Evolutionary conservation across 2,888 invertebrate genomes (phyloP).

Genomic region (Amblyjoppa proteus): DNA sequence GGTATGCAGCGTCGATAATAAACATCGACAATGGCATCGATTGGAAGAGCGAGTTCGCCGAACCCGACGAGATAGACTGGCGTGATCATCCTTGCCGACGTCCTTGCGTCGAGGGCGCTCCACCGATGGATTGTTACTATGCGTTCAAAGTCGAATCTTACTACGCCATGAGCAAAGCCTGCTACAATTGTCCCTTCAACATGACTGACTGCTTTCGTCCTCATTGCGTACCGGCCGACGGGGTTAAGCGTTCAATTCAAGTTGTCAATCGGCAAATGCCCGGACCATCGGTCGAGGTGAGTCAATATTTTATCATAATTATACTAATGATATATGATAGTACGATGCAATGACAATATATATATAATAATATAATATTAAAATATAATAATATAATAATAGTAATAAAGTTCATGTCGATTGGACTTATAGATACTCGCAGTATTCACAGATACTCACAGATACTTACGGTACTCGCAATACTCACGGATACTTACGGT

Average conservation of each 20-base stretch:
- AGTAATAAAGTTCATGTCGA: neutral
- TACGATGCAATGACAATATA: too few relatives aligned
- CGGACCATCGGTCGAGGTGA: conserved; percentile 93
- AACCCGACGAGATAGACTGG: conserved; percentile 64
- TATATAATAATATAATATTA: too few relatives aligned
- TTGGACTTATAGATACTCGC: too few relatives aligned
- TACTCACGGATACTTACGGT: too few relatives aligned
- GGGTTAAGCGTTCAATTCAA: conserved; percentile 90
- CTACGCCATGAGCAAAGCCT: conserved; percentile 95
- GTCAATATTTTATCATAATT: conserved; percentile 25
- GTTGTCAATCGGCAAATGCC: conserved; percentile 95
- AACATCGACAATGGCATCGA: conserved; percentile 61
- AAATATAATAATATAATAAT: too few relatives aligned
- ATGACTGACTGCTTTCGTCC: conserved; percentile 90
- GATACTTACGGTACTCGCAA: too few relatives aligned
- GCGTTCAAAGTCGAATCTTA: conserved; percentile 93
- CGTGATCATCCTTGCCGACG: conserved; percentile 88
- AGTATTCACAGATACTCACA: too few relatives aligned
- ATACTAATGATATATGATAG: too few relatives aligned
- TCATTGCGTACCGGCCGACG: conserved; percentile 95
- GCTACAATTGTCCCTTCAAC: conserved; percentile 93
- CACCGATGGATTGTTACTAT: conserved; percentile 90
- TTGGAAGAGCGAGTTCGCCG: conserved; percentile 57
- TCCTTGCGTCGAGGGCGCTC: conserved; percentile 87
- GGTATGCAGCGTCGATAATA: conserved; percentile 58